Evolutionary conservation across 35 echinoderm and acorn worm genomes (phyloP), one percentile per base, ranked within the genome.

Genomic region (Amphiura filiformis): DNA sequence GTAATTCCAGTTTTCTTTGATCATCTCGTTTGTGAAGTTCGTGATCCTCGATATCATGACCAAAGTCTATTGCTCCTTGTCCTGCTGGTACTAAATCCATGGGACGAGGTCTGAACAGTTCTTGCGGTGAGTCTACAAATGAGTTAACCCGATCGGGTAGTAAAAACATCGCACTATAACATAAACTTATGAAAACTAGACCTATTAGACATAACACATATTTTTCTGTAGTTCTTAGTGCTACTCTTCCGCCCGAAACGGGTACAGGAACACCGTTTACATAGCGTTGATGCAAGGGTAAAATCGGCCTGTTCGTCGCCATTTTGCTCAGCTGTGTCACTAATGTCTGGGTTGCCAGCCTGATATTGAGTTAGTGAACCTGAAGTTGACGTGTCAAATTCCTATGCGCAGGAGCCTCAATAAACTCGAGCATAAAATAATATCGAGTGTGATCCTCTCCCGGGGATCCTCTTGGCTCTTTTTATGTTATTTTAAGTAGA

Each of bases 171-270:
- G 94, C 94, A 77, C 80, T n/a, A 75, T 97, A 97, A 85, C 94
- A 93, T 65, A 97, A 81, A 76, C 91, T 97, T 38, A 93, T n/a
- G 34, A 97, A 97, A 34, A 97, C 88, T 76, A 93, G 78, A 87
- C 93, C 91, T 78, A 97, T 93, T 52, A 97, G 82, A 81, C 89
- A 97, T 38, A 93, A 91, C 81, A 97, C 85, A 81, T 97, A 97
- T 85, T 84, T 93, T 77, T 97, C 94, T 78, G 84, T 90, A 38
- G 91, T 92, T 76, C 91, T 85, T 70, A 97, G 75, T 84, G 83
- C 89, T n/a, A 89, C 80, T 34, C 94, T 88, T 20, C 78, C 83
- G 52, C 61, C 61, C 61, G 61, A 70, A 11, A 90, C 86, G 65
- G 88, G 80, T 35, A 90, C 64, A 14, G 94, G n/a, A n/a, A n/a